Evolutionary conservation across 2,113 vertebrate species (phyloP).

Genomic region (Menura novaehollandiae): DNA sequence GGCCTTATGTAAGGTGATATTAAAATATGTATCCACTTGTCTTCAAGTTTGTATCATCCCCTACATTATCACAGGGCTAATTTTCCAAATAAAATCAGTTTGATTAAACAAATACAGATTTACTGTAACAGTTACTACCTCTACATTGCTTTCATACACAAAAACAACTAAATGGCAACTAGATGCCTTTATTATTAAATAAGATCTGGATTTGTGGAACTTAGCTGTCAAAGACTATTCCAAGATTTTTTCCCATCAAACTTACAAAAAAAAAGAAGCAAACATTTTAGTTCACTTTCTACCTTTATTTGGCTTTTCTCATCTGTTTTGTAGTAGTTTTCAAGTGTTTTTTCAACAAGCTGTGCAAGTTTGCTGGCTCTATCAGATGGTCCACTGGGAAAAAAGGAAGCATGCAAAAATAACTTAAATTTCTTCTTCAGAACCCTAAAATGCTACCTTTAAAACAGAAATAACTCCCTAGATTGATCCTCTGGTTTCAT

Average conservation of each 20-base stretch:
- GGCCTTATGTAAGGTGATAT: neutral
- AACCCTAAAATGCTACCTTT: neutral
- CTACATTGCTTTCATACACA: neutral
- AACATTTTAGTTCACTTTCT: conserved; percentile 12
- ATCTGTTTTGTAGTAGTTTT: conserved; percentile 84
- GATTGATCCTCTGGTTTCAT: neutral
- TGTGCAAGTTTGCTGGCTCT: conserved; percentile 86
- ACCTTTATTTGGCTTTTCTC: conserved; percentile 88
- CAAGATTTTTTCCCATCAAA: neutral
- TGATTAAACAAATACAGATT: neutral
- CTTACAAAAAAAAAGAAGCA: neutral
- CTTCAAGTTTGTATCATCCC: neutral
- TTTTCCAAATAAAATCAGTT: neutral
- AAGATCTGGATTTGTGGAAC: neutral
- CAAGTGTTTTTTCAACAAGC: conserved; percentile 87
- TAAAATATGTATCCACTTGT: neutral
- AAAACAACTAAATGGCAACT: neutral
- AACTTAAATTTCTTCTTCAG: neutral
- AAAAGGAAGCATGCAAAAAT: conserved; percentile 33
- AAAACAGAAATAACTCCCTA: neutral
- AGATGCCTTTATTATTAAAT: neutral
- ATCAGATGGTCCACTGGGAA: conserved; percentile 75
- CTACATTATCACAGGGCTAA: neutral
- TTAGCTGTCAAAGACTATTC: neutral
- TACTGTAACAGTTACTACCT: neutral